Conservation (phyloP, 2,888 invertebrate genomes). For the Malachius bipustulatus region DNA sequence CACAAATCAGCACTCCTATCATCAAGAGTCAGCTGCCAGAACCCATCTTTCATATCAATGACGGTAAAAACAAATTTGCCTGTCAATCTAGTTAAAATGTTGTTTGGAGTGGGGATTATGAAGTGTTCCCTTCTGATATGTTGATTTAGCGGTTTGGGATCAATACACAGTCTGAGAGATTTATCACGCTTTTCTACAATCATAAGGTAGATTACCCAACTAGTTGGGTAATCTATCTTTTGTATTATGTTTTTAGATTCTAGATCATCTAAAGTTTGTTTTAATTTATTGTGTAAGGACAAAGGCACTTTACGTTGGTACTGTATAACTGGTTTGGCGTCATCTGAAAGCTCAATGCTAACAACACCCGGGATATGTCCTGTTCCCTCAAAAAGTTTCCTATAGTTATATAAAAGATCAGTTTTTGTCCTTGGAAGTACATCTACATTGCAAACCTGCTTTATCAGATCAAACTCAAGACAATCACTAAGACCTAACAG, state of each 20-base stretch:
- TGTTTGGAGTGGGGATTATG: slow-evolving; percentile 13
- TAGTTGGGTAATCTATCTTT: slow-evolving; percentile 16
- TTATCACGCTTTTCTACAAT: slow-evolving; percentile 18
- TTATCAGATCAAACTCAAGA: slow-evolving; percentile 4
- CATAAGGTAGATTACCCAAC: slow-evolving; percentile 16
- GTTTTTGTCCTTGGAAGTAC: not conserved
- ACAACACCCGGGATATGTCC: slow-evolving; percentile 5
- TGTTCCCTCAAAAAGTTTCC: slow-evolving; percentile 6
- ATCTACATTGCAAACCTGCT: slow-evolving; percentile 4
- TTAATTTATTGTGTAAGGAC: slow-evolving; percentile 5
- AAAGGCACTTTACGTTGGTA: slow-evolving; percentile 4
- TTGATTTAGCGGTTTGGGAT: slow-evolving; percentile 17
- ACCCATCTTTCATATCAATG: too few relatives aligned
- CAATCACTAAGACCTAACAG: slow-evolving; percentile 5
- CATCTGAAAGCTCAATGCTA: slow-evolving; percentile 2
- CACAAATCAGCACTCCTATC: slow-evolving; percentile 5
- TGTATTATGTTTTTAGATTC: slow-evolving; percentile 5
- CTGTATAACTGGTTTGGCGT: slow-evolving; percentile 8
- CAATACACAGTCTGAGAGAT: slow-evolving; percentile 16
- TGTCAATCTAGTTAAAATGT: slow-evolving; percentile 2
- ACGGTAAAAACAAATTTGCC: slow-evolving; percentile 7
- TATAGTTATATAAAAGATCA: not conserved
- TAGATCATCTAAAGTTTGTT: slow-evolving; percentile 7
- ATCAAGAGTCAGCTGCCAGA: slow-evolving; percentile 4
- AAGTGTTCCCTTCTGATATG: slow-evolving; percentile 15